Evolutionary conservation across 64 coral and sea anemone genomes (phyloP).

Genomic region (Montipora sp.): DNA sequence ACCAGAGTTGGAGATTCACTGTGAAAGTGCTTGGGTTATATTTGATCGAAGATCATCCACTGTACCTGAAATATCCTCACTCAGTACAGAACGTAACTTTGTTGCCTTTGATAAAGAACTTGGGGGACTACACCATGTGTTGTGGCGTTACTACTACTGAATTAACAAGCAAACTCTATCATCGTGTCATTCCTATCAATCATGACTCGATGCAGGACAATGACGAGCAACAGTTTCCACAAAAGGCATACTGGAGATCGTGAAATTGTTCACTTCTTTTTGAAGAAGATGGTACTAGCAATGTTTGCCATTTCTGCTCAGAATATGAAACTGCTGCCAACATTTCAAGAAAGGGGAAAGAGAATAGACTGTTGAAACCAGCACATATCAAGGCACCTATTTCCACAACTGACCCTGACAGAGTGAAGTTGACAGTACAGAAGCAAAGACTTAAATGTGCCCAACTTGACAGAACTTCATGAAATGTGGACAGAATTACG

Average conservation of each 20-base stretch:
- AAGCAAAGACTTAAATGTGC: neutral
- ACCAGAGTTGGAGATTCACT: conserved; percentile 26
- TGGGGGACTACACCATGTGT: neutral
- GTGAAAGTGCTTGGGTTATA: neutral
- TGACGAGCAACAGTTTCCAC: neutral
- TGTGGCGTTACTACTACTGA: neutral
- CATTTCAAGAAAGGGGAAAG: neutral
- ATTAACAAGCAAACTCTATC: neutral
- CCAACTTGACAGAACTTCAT: neutral
- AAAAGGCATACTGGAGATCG: neutral
- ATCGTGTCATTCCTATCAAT: neutral
- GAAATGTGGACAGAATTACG: neutral
- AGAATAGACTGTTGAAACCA: neutral
- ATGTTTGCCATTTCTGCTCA: neutral
- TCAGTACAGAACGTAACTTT: neutral
- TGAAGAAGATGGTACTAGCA: neutral
- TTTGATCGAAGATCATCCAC: neutral
- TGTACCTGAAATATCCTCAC: neutral
- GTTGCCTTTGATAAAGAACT: neutral
- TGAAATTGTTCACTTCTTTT: neutral
- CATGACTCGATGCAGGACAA: neutral
- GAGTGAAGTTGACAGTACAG: neutral
- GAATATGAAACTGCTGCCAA: neutral
- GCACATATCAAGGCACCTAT: neutral
- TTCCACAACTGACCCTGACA: neutral